Percentiles rank a stretch among this genome's conserved stretches.
These are phyloP conservation scores for Mormyrus hasselquistii DNA, from an alignment of 2,797 vertebrate genomes.

Conservation along the genomic window DNA sequence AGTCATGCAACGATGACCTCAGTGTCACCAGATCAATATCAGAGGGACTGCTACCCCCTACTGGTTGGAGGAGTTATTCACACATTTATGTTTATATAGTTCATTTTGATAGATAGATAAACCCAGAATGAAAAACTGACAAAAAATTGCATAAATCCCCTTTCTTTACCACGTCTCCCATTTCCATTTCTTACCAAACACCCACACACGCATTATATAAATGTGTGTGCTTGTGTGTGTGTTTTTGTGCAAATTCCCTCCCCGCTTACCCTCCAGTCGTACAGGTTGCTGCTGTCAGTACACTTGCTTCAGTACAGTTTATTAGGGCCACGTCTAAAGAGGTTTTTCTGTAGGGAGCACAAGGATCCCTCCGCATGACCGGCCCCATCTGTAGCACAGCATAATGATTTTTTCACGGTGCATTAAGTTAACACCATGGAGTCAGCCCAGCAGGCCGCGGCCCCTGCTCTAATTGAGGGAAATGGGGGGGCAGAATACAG, in stretches of 20 bases:
- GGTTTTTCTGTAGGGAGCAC: constrained; percentile 34
- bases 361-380: constrained; percentile 66
- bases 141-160: not conserved
- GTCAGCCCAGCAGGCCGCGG: constrained; percentile 60
- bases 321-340: constrained; percentile 43
- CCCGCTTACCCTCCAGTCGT: constrained; percentile 21
- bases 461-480: constrained; percentile 65
- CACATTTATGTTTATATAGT: not conserved
- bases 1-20: not conserved
- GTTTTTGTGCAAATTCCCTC: not conserved
- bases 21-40: not conserved
- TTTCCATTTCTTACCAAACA: not conserved
- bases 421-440: constrained; percentile 75
- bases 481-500: not conserved
- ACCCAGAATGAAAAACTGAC: not conserved
- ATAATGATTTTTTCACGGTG: constrained; percentile 77
- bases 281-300: constrained; percentile 42
- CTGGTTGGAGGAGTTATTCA: not conserved
- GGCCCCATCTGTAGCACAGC: constrained; percentile 72
- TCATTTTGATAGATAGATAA: not conserved
- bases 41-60: not conserved
- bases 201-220: not conserved
- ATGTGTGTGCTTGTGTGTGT: not conserved
- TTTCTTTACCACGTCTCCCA: not conserved
- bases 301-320: constrained; percentile 31